Conservation (phyloP, 2,113 vertebrate genomes). For the Colistium nudipinnis region DNA sequence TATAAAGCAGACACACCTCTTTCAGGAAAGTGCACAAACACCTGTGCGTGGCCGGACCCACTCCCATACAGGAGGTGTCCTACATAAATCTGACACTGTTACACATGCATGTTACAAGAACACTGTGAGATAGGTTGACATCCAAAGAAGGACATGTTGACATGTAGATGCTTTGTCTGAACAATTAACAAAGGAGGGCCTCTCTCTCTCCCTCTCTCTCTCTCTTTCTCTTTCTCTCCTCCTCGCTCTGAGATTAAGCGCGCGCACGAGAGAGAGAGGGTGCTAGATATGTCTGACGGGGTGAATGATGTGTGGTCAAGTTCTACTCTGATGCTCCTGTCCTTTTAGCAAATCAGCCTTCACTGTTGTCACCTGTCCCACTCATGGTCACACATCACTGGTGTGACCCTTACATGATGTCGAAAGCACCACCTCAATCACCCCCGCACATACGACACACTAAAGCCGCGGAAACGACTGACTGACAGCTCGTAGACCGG, state of each 20-base stretch:
- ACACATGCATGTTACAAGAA: conserved; percentile 7
- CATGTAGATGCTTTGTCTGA: conserved; percentile 46
- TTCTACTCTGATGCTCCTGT: conserved; percentile 99
- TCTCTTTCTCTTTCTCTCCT: conserved; percentile 18
- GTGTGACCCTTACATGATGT: conserved; percentile 73
- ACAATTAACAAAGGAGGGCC: conserved; percentile 52
- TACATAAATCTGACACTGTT: not conserved
- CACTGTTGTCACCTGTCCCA: conserved; percentile 92
- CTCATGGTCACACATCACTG: conserved; percentile 91
- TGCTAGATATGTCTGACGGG: conserved; percentile 97
- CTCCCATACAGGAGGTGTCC: conserved; percentile 1
- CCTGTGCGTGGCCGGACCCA: not conserved
- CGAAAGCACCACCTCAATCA: conserved; percentile 11
- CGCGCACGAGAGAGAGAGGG: conserved; percentile 91
- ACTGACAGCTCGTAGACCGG: not conserved
- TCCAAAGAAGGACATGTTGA: conserved; percentile 33
- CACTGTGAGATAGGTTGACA: conserved; percentile 8
- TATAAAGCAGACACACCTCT: not conserved
- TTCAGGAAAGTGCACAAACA: conserved; percentile 7
- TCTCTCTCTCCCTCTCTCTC: too few species aligned
- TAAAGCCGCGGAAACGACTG: conserved; percentile 34
- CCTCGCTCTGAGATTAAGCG: conserved; percentile 93
- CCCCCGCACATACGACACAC: conserved; percentile 31
- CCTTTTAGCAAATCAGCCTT: conserved; percentile 98
- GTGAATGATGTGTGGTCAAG: conserved; percentile 96